These are phyloP conservation scores for Heliconius nattereri DNA, from an alignment of 1,140 invertebrate genomes.

Conservation along the genomic window DNA sequence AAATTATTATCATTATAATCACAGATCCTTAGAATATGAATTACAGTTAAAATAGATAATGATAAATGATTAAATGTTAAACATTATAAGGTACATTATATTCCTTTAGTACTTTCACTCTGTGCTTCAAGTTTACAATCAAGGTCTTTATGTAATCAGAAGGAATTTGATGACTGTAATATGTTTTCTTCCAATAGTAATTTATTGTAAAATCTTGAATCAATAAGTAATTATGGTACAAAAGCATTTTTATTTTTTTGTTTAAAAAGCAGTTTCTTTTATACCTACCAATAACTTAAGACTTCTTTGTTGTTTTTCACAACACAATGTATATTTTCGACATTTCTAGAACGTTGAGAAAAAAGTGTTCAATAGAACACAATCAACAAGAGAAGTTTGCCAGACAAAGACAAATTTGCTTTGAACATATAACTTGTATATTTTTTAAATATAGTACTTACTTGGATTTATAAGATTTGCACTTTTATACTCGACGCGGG, in stretches of 20 bases:
- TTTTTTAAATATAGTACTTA: slow-evolving; percentile 73
- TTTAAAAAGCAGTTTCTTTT: background rate
- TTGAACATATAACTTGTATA: background rate
- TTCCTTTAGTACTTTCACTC: background rate
- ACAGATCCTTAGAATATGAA: background rate
- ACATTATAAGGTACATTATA: background rate
- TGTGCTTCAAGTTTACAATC: background rate
- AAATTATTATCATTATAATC: too few relatives aligned
- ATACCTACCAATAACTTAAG: background rate
- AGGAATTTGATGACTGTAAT: background rate
- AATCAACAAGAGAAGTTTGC: background rate
- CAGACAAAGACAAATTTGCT: background rate
- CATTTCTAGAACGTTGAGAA: slow-evolving; percentile 1
- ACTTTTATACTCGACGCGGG: slow-evolving; percentile 93
- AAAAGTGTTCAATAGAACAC: background rate
- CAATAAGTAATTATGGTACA: background rate
- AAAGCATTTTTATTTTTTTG: background rate
- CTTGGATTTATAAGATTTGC: slow-evolving; percentile 94
- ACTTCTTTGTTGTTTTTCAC: background rate
- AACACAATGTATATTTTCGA: background rate
- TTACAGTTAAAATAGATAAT: background rate
- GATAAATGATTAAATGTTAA: background rate
- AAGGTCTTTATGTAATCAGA: background rate
- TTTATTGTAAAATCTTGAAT: background rate
- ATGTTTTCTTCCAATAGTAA: background rate